phyloP scores from a whole-genome alignment of 2,113 vertebrate genomes.

The Brachyhypopomus gauderio region DNA sequence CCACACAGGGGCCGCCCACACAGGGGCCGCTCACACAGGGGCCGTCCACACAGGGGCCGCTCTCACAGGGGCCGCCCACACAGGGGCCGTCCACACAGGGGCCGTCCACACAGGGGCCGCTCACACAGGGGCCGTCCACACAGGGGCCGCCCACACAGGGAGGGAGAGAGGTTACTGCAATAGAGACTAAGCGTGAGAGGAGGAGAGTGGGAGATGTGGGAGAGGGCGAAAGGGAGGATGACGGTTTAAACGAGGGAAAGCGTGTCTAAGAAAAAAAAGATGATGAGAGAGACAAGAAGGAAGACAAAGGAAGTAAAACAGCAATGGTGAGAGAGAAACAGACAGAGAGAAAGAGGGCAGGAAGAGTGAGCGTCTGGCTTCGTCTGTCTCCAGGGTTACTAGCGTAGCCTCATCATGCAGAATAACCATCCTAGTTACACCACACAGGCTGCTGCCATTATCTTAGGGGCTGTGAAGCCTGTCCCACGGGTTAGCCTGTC shows the following conservation, averaged over 20 bases:
- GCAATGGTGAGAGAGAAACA: not conserved
- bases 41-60: not conserved
- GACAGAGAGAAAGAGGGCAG: not conserved
- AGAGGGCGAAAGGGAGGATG: not conserved
- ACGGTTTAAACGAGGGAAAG: not conserved
- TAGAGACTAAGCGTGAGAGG: not conserved
- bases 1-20: too few relatives aligned
- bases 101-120: not conserved
- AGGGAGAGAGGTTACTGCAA: too few relatives aligned
- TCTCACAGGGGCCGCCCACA: too few relatives aligned
- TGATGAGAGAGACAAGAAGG: too few relatives aligned
- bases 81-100: too few relatives aligned
- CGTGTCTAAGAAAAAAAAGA: not conserved
- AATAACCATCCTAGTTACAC: not conserved
- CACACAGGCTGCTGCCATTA: constrained; percentile 33
- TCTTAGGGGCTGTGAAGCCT: constrained; percentile 35
- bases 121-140: too few relatives aligned
- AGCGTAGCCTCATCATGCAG: constrained; percentile 40
- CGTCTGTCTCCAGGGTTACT: constrained; percentile 43
- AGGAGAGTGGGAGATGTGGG: not conserved
- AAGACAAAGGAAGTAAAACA: not conserved
- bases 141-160: too few relatives aligned
- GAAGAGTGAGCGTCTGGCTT: constrained; percentile 11
- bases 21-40: too few relatives aligned
- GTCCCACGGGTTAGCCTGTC: constrained; percentile 6